Evolutionary conservation across 2,113 vertebrate species (phyloP).

Genomic region (Pithys albifrons): DNA sequence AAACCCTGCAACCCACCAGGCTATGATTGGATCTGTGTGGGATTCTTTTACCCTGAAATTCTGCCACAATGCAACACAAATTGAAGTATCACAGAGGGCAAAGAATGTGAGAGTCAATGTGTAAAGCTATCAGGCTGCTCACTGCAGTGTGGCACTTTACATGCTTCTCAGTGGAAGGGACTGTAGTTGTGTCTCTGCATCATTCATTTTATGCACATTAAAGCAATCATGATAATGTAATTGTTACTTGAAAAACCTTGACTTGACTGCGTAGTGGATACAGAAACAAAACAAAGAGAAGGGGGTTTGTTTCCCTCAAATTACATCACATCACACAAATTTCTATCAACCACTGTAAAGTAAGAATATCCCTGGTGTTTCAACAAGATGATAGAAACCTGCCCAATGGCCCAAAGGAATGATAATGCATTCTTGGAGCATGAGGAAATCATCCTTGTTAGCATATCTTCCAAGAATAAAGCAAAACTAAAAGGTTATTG

Average conservation of each 20-base stretch:
- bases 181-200: background rate
- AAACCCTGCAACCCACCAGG: background rate
- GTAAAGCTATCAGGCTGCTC: background rate
- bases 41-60: background rate
- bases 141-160: background rate
- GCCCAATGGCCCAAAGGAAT: background rate
- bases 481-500: background rate
- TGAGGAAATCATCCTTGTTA: background rate
- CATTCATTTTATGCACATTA: background rate
- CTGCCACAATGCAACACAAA: background rate
- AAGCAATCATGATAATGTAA: background rate
- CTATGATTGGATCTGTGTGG: background rate
- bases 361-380: background rate
- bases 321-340: background rate
- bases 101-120: background rate
- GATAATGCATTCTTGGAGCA: background rate
- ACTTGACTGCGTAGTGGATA: background rate
- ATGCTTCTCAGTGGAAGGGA: background rate
- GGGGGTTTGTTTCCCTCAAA: background rate
- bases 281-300: background rate
- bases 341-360: background rate
- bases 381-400: background rate
- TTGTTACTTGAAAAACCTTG: background rate
- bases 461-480: background rate
- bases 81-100: background rate